Base-by-base conservation (phyloP, 2,797 vertebrate genomes). In the Microcaecilia unicolor region DNA sequence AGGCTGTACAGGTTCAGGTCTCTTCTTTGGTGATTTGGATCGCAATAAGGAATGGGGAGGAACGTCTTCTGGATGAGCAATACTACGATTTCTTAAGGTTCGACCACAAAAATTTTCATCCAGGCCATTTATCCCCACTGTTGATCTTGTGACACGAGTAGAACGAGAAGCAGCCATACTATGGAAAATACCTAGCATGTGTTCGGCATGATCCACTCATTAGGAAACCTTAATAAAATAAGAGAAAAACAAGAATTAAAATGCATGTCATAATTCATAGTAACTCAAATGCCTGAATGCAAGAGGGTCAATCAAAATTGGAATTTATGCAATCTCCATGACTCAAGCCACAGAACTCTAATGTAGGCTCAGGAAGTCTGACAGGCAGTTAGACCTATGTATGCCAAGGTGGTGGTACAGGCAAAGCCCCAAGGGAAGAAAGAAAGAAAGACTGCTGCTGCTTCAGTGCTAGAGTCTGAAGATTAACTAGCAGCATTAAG, bases 151-250 rank as follows among this genome's bases (percentile, higher is more conserved):
- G 83, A 98, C 93, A 51, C 96, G 96, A 74, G 94, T 94, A 78
- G 95, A 97, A 83, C 95, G 92, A 83, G 93, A 92, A 84, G 95
- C 84, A 93, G 95, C 96, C 96, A 99, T 99, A 82, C 90, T 97
- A 93, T 74, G 92, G 92, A 85, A 74, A 85, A 75, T 83, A 88
- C 89, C 92, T 96, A 97, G 77, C 81, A 85, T 81, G 83, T 70
- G 78, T 72, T 90, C 93, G 93, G 94, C 74, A 64, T 97, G 92
- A 85, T 88, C 90, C 90, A 72, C 86, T 93, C 89, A 89, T 76
- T 80, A 80, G 87, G 75, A 79, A 79, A 84, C 81, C 83, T 86
- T 74, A 69, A 76, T 34, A 73, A 52, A 61, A 70, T 26, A 68
- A 73, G 50, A 64, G 61, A 67, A 57, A 63, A 52, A 30, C 22